These are phyloP conservation scores for Ramphastos sulfuratus DNA, from an alignment of 2,113 vertebrate genomes.

Conservation along the genomic window DNA sequence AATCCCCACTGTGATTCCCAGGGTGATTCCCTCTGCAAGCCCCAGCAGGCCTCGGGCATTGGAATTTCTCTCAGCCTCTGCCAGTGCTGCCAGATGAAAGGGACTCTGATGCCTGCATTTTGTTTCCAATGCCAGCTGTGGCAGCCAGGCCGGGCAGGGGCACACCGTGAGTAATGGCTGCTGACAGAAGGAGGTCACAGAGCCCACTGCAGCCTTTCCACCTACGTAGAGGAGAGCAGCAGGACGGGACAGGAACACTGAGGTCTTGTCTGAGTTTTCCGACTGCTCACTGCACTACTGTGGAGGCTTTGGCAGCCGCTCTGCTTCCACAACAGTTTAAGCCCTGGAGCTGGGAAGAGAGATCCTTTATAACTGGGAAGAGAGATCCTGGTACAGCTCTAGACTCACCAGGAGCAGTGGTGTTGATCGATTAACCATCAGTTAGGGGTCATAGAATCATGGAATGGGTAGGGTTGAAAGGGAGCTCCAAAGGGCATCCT, in stretches of 20 bases:
- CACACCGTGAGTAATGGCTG: slow-evolving; percentile 52
- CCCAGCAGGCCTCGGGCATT: neutral
- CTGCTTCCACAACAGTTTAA: slow-evolving; percentile 39
- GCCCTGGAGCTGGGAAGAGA: slow-evolving; percentile 5
- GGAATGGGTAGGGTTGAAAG: too few species aligned
- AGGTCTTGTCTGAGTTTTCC: slow-evolving; percentile 67
- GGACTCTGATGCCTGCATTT: neutral
- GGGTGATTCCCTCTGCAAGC: neutral
- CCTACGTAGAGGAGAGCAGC: slow-evolving; percentile 53
- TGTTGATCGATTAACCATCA: neutral
- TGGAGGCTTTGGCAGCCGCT: slow-evolving; percentile 36
- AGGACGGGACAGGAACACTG: slow-evolving; percentile 62
- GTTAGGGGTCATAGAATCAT: neutral
- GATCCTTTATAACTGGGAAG: neutral
- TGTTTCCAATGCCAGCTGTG: neutral
- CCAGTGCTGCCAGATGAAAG: slow-evolving; percentile 6
- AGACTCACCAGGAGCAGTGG: neutral
- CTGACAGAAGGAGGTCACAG: slow-evolving; percentile 68
- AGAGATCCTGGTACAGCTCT: neutral
- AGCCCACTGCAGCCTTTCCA: slow-evolving; percentile 61
- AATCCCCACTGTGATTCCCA: neutral
- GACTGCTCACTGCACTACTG: slow-evolving; percentile 41
- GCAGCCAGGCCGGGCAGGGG: slow-evolving; percentile 38
- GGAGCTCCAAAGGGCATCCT: too few species aligned
- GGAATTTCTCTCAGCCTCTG: neutral